Evolutionary conservation across 1,140 invertebrate genomes (phyloP).

Genomic region (Drosophila punjabiensis): DNA sequence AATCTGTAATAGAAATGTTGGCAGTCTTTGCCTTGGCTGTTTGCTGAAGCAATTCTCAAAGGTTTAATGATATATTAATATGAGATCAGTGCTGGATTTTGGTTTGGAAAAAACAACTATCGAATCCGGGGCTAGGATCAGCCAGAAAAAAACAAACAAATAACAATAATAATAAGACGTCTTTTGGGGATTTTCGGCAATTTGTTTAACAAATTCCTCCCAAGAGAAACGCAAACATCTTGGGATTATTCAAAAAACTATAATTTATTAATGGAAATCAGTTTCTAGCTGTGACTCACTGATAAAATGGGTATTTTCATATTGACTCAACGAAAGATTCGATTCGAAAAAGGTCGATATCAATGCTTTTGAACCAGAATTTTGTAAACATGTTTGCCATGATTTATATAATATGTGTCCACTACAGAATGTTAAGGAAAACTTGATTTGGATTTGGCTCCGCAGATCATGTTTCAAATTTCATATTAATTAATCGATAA

Average conservation of each 20-base stretch:
- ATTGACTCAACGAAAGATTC: conserved; percentile 24
- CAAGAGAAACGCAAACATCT: conserved; percentile 41
- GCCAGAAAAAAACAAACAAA: conserved; percentile 1
- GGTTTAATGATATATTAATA: conserved; percentile 34
- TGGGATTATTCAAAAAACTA: conserved; percentile 8
- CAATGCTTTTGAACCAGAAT: conserved; percentile 4
- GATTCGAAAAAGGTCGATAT: background rate
- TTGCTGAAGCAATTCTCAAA: conserved; percentile 26
- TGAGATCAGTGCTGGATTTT: conserved; percentile 18
- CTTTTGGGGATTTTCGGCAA: conserved; percentile 37
- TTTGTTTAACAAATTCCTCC: conserved; percentile 41
- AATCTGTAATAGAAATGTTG: conserved; percentile 63
- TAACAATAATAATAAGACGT: conserved; percentile 18
- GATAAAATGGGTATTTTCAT: conserved; percentile 19
- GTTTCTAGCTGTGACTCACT: conserved; percentile 20
- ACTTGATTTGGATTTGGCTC: conserved; percentile 1
- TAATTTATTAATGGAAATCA: conserved; percentile 33
- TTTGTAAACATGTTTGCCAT: conserved; percentile 9
- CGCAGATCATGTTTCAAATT: conserved; percentile 26
- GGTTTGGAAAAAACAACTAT: conserved; percentile 15
- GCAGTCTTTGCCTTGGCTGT: conserved; percentile 32
- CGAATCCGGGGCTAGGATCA: conserved; percentile 3
- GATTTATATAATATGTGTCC: background rate
- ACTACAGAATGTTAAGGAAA: conserved; percentile 6
- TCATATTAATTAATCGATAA: conserved; percentile 31